phyloP scores from a whole-genome alignment of 2,888 invertebrate genomes.

The Hypolimnas misippus region DNA sequence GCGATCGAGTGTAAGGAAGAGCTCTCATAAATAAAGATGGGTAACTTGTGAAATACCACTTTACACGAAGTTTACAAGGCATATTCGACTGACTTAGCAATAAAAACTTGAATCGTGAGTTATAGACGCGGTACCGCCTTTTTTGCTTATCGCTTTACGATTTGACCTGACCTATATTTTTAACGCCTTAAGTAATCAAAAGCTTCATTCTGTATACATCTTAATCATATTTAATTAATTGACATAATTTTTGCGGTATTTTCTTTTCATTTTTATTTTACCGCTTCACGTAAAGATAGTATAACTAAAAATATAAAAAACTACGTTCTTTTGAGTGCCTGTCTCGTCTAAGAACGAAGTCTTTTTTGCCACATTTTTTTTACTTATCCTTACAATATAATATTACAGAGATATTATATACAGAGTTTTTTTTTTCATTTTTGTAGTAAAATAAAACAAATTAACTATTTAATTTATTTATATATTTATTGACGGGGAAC shows the following conservation, averaged over 20 bases:
- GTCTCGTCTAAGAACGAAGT: no score
- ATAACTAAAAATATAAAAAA: no score
- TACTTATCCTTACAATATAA: no score
- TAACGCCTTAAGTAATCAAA: not conserved
- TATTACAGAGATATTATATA: no score
- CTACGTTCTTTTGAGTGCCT: no score
- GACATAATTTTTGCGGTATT: not conserved
- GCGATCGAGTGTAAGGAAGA: constrained; percentile 65
- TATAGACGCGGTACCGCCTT: constrained; percentile 23
- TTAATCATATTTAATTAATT: not conserved
- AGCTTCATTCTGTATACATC: not conserved
- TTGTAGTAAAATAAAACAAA: no score
- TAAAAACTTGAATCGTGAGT: constrained; percentile 58
- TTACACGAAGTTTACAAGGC: constrained; percentile 55
- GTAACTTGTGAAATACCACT: constrained; percentile 56
- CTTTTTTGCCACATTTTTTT: no score
- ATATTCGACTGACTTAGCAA: constrained; percentile 68
- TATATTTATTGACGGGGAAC: no score
- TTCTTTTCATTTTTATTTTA: not conserved
- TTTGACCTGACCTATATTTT: constrained; percentile 22
- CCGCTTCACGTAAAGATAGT: not conserved
- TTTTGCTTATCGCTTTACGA: constrained; percentile 25
- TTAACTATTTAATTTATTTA: no score
- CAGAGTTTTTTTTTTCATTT: no score
- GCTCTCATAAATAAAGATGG: constrained; percentile 71